Evolutionary conservation across 2,797 vertebrate species (phyloP), one percentile per base, ranked within the genome.

Genomic region (Taeniopygia guttata): DNA sequence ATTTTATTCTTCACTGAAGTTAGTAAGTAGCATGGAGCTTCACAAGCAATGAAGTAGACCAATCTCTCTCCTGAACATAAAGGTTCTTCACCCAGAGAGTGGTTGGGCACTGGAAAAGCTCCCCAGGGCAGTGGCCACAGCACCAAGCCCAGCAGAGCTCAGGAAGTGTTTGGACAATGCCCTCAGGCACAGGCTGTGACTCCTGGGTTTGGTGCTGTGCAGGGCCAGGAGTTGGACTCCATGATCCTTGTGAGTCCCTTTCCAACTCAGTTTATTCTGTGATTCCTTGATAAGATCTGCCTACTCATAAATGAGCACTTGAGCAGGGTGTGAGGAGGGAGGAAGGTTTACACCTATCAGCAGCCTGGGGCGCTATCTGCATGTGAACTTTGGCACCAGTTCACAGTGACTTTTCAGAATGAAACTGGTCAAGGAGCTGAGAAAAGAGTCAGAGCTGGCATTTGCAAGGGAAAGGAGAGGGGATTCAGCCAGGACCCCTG

Each of bases 171-270:
- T 49, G 66, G 36, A 43, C 30, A 63, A 3, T 49, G 32, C 5
- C 1, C 18, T 56, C 8, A 11, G 43, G 12, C 18, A 6, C 22
- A 7, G 0, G 14, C 12, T 48, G 42, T 1, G 36, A 56, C 12
- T 49, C 58, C 2, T 78, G 42, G 36, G 30, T 4, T 5, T 82
- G 25, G 25, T 43, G 2, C 56, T 63, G 12, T 56, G 49, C 66
- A 32, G 32, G 11, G 43, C 10, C 66, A 70, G 66, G 12, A 70
- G 43, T 0, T 70, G 74, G 18, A 20, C 32, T 48, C 9, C 2
- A 10, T 22, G 30, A 16, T 78, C 32, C 15, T 11, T 9, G 7
- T 27, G 49, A 1, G 12, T 16, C 34, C 25, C 8, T 55, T 55
- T 55, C 42, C 48, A 69, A 4, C 8, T 42, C 21, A 27, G 30